Conservation (phyloP, 2,888 invertebrate genomes). For the Drepana falcataria region DNA sequence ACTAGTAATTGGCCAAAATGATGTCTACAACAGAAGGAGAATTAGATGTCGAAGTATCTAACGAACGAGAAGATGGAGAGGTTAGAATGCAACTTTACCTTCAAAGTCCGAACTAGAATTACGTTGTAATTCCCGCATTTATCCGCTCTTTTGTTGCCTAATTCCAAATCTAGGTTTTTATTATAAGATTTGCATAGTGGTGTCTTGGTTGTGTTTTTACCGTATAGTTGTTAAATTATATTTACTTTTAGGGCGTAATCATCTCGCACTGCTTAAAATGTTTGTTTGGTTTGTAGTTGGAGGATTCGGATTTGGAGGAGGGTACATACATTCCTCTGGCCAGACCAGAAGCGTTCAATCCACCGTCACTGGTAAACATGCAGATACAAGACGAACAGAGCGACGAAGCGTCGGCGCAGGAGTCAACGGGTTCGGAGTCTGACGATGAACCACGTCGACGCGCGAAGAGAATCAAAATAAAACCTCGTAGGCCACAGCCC, state of each 20-base stretch:
- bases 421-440: constrained; percentile 77
- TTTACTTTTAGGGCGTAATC: constrained; percentile 17
- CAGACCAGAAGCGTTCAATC: constrained; percentile 75
- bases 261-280: constrained; percentile 5
- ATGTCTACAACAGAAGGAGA: constrained; percentile 81
- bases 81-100: constrained; percentile 62
- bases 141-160: background rate
- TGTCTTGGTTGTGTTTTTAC: background rate
- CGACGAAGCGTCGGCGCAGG: constrained; percentile 74
- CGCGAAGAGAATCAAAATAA: constrained; percentile 75
- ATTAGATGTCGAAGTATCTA: constrained; percentile 75
- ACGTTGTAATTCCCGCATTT: constrained; percentile 11
- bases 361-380: constrained; percentile 69
- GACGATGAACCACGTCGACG: constrained; percentile 76
- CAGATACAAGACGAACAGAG: constrained; percentile 80
- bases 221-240: background rate
- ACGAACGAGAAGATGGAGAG: constrained; percentile 83
- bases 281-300: constrained; percentile 46
- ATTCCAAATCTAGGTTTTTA: background rate
- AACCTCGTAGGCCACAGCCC: constrained; percentile 45
- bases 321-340: constrained; percentile 78
- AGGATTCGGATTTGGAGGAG: constrained; percentile 73
- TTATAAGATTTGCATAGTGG: no score
- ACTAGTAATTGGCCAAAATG: constrained; percentile 38
- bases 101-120: constrained; percentile 1